Base-by-base conservation (phyloP, 2,888 invertebrate species). In the Pseudanteris insignis region DNA sequence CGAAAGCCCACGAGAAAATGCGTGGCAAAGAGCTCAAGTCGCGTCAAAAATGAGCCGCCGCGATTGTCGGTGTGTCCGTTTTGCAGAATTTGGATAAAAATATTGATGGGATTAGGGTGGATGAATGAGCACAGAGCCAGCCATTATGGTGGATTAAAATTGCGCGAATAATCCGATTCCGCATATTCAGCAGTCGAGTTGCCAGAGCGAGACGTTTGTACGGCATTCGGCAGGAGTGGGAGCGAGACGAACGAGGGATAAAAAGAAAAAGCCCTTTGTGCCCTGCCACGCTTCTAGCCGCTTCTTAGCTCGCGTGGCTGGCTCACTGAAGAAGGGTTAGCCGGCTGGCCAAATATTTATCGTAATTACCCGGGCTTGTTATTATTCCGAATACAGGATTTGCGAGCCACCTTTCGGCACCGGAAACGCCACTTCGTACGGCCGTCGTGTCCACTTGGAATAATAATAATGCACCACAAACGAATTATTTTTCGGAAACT, bases 271-370 rank as follows among this genome's bases (percentile, higher is more conserved):
- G 25, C 18, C 33, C 18, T 54, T 63, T 60, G 50, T 64, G 40
- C 25, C 30, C 37, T 37, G 58, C 61, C 54, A 54, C 58, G 43
- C 64, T 64, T 60, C 55, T 48, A 40, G 36, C 30, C 18, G 34
- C 68, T 69, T 68, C 70, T 75, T 70, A 71, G 66, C 69, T 71
- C 75, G 74, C 75, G 75, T 73, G 74, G 70, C 71, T 72, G 71
- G 63, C 65, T 66, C 66, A 59, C 63, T 62, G 68, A 63, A 69
- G 70, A 79, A 78, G 78, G 77, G 76, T 77, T 76, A 70, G 71
- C 66, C 78, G 78, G 78, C 79, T 78, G 78, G 74, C 66, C 71
- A 79, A 79, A 79, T 79, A 79, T 79, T 79, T 77, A 75, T 77
- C 74, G 72, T 76, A 79, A 79, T 79, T 78, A 76, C 73, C 71